phyloP scores from a whole-genome alignment of 2,113 vertebrate species.

The Strix aluco region DNA sequence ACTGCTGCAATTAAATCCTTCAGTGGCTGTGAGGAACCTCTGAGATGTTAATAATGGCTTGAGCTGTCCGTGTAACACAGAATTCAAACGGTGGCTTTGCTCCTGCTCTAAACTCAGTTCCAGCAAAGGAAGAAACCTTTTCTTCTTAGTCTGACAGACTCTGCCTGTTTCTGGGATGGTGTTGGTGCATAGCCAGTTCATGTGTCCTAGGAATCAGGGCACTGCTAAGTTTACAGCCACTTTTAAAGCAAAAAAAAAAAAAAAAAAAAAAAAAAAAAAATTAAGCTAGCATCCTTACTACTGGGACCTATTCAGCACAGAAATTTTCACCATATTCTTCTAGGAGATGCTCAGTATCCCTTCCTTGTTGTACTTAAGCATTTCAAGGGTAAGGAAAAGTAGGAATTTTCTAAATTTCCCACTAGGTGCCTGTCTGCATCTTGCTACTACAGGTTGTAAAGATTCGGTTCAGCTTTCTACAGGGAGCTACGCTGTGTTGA shows the following conservation, averaged over 20 bases:
- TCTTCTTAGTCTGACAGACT: background rate
- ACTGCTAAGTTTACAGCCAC: background rate
- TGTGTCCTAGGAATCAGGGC: fast-evolving
- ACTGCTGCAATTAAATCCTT: background rate
- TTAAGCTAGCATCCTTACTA: background rate
- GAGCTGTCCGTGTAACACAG: background rate
- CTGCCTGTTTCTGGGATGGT: background rate
- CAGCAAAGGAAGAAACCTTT: background rate
- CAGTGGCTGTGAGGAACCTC: background rate
- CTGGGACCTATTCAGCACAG: no score
- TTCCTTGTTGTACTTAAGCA: background rate
- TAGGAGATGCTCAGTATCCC: background rate
- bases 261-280: background rate
- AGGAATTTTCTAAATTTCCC: background rate
- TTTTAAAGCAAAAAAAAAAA: background rate
- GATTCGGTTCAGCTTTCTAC: background rate
- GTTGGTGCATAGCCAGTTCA: background rate
- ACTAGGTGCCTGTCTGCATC: background rate
- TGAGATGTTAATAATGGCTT: background rate
- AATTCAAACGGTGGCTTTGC: background rate
- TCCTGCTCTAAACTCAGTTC: background rate
- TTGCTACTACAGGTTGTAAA: background rate
- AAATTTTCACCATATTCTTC: background rate
- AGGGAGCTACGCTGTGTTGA: background rate
- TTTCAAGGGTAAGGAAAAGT: background rate